Conservation (phyloP, 2,113 vertebrate species). For the Trochalopteron elliotii region DNA sequence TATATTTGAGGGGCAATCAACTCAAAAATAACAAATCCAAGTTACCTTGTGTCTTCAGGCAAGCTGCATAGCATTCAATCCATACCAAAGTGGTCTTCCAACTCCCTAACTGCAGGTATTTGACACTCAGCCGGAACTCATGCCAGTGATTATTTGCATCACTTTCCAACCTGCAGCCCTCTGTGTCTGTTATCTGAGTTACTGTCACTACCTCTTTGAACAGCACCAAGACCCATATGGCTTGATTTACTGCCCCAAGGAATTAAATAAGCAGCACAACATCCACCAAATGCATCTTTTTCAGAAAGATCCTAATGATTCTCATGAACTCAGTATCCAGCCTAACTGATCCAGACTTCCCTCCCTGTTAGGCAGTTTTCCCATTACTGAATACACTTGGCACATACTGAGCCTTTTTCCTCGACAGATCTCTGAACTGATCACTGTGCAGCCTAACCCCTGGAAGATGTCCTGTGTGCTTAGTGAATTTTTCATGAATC, state of each 20-base stretch:
- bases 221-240: not conserved
- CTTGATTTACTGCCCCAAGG: not conserved
- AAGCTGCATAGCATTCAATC: not conserved
- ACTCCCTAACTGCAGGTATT: constrained; percentile 12
- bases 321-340: not conserved
- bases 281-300: not conserved
- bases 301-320: not conserved
- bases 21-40: not conserved
- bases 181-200: not conserved
- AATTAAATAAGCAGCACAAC: not conserved
- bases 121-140: not conserved
- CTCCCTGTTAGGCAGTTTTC: not conserved
- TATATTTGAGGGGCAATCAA: not conserved
- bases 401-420: not conserved
- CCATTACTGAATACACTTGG: not conserved
- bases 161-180: not conserved
- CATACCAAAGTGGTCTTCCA: not conserved
- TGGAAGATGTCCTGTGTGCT: not conserved
- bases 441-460: not conserved
- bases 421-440: not conserved
- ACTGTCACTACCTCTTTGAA: constrained; percentile 13
- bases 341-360: not conserved
- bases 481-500: constrained; percentile 59
- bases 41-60: not conserved
- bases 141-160: not conserved